Base-by-base conservation (phyloP, 2,113 vertebrate genomes). In the Ploceus nigricollis region DNA sequence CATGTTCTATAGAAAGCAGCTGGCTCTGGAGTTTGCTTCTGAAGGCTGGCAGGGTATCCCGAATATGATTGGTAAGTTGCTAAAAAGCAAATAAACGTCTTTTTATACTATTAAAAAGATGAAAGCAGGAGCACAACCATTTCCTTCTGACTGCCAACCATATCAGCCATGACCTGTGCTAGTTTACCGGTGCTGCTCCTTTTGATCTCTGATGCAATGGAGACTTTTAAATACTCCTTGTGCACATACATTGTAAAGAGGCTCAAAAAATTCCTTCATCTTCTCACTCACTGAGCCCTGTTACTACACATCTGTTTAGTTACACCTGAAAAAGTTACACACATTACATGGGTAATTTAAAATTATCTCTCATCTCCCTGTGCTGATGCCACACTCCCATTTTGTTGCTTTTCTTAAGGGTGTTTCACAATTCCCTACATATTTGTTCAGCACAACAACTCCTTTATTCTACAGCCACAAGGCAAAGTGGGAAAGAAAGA, bases 21-120 rank as follows among this genome's bases (percentile, higher is more conserved):
- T 99, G 98, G 42, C 94, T 96, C 97, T 99, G 99, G 13, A 99
- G 98, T 78, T 98, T 98, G 97, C 97, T 98, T 75, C 98, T 97
- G 97, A 99, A 98, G 76, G 97, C 98, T 60, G 99, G 99, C 77
- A 99, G 93, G 5, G 98, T 99, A 47, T 99, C 99, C 68, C 98
- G 98, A 93, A 99, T 99, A 95, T 99, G 99, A 96, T 99, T 99
- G 95, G 98, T 99, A 94, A 99, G 98, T 99, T 99, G 99, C 99
- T 99, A 96, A 93, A 96, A 95, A 90, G 53, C 28, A 90, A 86
- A 94, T 13, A 63, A 31, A 93, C 89, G 42, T 70, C 24, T 21
- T 72, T 53, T 93, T 64, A 54, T 70, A 35, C 9, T 28, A 25
- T 90, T 65, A 92, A 60, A 91, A 73, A 91, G 80, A 81, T 60